Percentiles rank a stretch among this genome's conserved stretches.
Evolutionary conservation across 1,140 invertebrate species (phyloP).

Genomic region (Pseudomyrmex flavicornis): DNA sequence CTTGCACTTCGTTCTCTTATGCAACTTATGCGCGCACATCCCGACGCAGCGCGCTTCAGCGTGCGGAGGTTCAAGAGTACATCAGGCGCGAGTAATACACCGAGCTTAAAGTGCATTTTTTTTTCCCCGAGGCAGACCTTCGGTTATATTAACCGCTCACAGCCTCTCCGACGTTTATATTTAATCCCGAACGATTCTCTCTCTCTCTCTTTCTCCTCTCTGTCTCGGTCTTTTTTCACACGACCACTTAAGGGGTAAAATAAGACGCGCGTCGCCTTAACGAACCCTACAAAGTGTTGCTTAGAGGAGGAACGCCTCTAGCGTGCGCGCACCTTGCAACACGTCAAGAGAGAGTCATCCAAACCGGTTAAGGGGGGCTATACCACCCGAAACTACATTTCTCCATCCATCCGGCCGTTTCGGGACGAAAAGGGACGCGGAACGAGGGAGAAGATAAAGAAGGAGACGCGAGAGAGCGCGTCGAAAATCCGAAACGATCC

Average conservation of each 20-base stretch:
- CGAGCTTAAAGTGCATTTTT: conserved; percentile 5
- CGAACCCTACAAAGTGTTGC: conserved; percentile 38
- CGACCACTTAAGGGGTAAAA: conserved; percentile 42
- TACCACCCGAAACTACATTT: conserved; percentile 52
- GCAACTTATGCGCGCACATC: not conserved
- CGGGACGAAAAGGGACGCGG: not conserved
- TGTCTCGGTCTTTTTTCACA: conserved; percentile 2
- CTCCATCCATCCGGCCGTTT: conserved; percentile 19
- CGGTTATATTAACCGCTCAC: conserved; percentile 34
- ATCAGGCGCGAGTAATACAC: conserved; percentile 22
- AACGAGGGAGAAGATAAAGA: not conserved
- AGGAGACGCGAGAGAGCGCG: conserved; percentile 5
- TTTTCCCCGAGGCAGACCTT: conserved; percentile 29
- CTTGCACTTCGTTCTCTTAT: not conserved
- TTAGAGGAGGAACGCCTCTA: conserved; percentile 32
- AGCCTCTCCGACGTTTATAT: conserved; percentile 44
- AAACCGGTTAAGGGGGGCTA: conserved; percentile 63
- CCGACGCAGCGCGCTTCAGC: not conserved
- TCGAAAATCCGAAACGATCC: conserved; percentile 47
- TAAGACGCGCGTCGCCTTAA: conserved; percentile 40
- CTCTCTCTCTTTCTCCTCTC: not conserved
- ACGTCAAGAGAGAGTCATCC: conserved; percentile 55
- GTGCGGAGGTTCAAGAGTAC: conserved; percentile 22
- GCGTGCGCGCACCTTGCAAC: conserved; percentile 38
- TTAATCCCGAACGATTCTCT: conserved; percentile 17